Percentiles rank a stretch among this genome's conserved stretches.
These are phyloP conservation scores for Notiomystis cincta DNA, from an alignment of 2,113 vertebrate genomes.

Conservation along the genomic window DNA sequence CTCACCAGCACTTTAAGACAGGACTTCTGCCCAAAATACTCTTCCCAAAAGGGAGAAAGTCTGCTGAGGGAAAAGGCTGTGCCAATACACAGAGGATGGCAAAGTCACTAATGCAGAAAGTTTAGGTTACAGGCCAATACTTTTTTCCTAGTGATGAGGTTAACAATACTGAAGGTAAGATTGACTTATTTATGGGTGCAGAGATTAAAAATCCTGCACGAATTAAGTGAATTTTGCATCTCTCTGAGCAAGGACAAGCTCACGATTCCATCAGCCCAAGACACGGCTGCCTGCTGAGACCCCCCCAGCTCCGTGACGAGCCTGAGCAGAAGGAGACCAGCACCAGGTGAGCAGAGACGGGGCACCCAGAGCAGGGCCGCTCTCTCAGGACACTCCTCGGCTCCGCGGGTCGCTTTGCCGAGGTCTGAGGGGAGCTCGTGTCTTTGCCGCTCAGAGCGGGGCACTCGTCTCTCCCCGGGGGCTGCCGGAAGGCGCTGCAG, in stretches of 20 bases:
- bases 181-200: background rate
- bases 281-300: background rate
- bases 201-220: background rate
- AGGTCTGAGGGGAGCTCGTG: background rate
- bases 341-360: background rate
- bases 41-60: background rate
- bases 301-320: rapidly evolving
- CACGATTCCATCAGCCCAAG: background rate
- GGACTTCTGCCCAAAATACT: background rate
- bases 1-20: background rate
- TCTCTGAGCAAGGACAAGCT: background rate
- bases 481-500: too few relatives aligned
- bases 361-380: rapidly evolving
- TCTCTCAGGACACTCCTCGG: background rate
- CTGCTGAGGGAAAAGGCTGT: background rate
- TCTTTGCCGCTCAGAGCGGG: background rate
- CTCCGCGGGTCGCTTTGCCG: background rate
- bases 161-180: background rate
- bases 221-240: background rate
- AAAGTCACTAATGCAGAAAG: background rate
- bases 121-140: background rate
- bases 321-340: background rate
- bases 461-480: background rate
- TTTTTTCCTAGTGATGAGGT: conserved; percentile 1
- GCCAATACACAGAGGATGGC: background rate